These are phyloP conservation scores for Hippocampus guttulatus DNA, from an alignment of 2,113 vertebrate genomes.

Conservation along the genomic window DNA sequence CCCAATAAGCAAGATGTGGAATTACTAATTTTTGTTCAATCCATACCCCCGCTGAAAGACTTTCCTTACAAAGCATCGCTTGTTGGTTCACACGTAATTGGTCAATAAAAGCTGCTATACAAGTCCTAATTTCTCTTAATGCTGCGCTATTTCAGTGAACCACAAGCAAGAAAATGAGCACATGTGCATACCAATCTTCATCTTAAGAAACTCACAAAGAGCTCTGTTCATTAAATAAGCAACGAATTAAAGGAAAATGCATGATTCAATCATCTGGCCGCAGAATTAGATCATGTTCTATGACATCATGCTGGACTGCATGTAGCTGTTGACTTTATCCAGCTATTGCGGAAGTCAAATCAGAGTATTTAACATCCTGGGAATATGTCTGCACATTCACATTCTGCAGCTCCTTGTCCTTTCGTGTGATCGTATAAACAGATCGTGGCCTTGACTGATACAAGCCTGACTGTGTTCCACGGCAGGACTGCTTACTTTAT, in stretches of 20 bases:
- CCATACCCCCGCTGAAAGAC: slow-evolving; percentile 18
- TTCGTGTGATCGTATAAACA: slow-evolving; percentile 11
- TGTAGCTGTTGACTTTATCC: slow-evolving; percentile 58
- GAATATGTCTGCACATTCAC: slow-evolving; percentile 25
- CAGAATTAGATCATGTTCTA: slow-evolving; percentile 73
- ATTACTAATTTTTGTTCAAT: slow-evolving; percentile 34
- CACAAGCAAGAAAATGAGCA: slow-evolving; percentile 56
- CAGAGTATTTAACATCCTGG: slow-evolving; percentile 43
- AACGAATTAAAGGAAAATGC: slow-evolving; percentile 73
- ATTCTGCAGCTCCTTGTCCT: background rate
- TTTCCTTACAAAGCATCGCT: slow-evolving; percentile 39
- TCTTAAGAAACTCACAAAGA: slow-evolving; percentile 59
- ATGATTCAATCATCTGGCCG: slow-evolving; percentile 73
- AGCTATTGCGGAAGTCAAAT: slow-evolving; percentile 56
- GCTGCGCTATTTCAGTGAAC: slow-evolving; percentile 44
- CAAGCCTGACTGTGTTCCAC: slow-evolving; percentile 5
- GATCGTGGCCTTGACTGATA: background rate
- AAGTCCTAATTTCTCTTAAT: slow-evolving; percentile 52
- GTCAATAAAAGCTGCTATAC: slow-evolving; percentile 48
- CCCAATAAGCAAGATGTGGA: slow-evolving; percentile 33
- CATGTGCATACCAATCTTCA: slow-evolving; percentile 49
- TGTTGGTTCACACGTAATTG: slow-evolving; percentile 50
- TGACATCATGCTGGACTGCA: slow-evolving; percentile 70
- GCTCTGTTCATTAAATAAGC: slow-evolving; percentile 73
- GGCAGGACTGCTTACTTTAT: slow-evolving; percentile 4